These are phyloP conservation scores for Axinella damicornis DNA, from an alignment of 37 sponge, comb jelly and placozoan genomes.

Conservation along the genomic window DNA sequence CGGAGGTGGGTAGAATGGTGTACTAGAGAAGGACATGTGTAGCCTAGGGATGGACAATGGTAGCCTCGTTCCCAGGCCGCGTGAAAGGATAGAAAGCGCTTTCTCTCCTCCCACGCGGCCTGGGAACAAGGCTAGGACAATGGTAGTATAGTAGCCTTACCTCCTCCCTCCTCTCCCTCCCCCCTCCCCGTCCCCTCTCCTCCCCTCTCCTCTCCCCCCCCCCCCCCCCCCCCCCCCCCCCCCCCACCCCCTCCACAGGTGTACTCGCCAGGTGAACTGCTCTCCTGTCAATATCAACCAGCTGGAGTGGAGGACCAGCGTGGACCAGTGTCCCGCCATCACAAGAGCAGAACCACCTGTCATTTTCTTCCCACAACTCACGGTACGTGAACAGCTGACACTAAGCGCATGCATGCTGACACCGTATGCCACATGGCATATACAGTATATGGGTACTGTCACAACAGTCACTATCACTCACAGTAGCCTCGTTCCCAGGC, in stretches of 20 bases:
- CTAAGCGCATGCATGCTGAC: too few relatives aligned
- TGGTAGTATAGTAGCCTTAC: too few relatives aligned
- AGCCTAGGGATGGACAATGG: too few relatives aligned
- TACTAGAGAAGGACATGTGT: too few relatives aligned
- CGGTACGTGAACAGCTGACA: neutral
- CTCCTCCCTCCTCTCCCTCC: slow-evolving; percentile 28
- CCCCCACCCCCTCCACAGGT: neutral
- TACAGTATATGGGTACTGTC: too few relatives aligned
- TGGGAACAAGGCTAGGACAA: too few relatives aligned
- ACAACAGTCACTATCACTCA: too few relatives aligned
- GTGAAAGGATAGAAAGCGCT: too few relatives aligned
- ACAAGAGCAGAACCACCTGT: neutral
- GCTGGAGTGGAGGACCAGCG: neutral
- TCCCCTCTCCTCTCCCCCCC: neutral
- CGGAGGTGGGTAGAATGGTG: slow-evolving; percentile 48
- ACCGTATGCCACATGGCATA: too few relatives aligned
- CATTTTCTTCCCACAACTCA: neutral
- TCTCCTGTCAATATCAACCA: neutral
- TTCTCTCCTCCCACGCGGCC: too few relatives aligned
- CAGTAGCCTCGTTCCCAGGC: too few relatives aligned
- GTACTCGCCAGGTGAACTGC: neutral
- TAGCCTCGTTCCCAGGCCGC: too few relatives aligned
- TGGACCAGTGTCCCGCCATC: neutral
- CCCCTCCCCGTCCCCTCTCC: slow-evolving; percentile 12
- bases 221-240: neutral